Evolutionary conservation across 2,888 invertebrate species (phyloP), one percentile per base, ranked within the genome.

Genomic region (Lysandra bellargus): DNA sequence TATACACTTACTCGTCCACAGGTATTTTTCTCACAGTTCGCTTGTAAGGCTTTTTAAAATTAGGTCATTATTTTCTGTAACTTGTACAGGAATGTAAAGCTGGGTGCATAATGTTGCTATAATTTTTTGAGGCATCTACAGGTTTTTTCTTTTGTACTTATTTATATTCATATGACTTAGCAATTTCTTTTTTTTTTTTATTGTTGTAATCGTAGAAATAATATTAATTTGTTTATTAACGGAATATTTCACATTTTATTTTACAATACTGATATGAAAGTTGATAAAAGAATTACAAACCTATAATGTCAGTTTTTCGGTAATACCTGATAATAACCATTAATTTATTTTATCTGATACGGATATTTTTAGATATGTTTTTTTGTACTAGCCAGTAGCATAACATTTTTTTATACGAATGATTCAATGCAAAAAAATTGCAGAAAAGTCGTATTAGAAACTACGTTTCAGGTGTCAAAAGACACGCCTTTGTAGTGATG

Each of bases 41-140:
- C 40, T 73, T 73, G 40, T 73, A 9, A 40, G 73, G 40, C 73
- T 73, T 73, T n/a, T n/a, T 40, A 37, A 40, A 73, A 73, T 37
- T 40, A 23, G 40, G 73, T 40, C 40, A n/a, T 17, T 73, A 40
- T 73, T 73, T 64, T 64, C 30, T 14, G 73, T 73, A 4, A 73
- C 64, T 69, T 73, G 7, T 40, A 37, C 2, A 73, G 3, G 40
- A 73, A 73, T 40, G 40, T 73, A 73, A 73, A 40, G 73, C 73
- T 17, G 7, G 37, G 73, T 40, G 17, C 12, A 73, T 23, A n/a
- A 37, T 73, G 2, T 73, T 17, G 33, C 7, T 23, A 69, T 14
- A 69, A 61, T 23, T 23, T 23, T n/a, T 49, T 40, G 6, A 40
- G 6, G 40, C 23, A 23, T 23, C 23, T 23, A 23, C 23, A 23